Evolutionary conservation across 2,113 vertebrate species (phyloP).

Genomic region (Xiphophorus hellerii): DNA sequence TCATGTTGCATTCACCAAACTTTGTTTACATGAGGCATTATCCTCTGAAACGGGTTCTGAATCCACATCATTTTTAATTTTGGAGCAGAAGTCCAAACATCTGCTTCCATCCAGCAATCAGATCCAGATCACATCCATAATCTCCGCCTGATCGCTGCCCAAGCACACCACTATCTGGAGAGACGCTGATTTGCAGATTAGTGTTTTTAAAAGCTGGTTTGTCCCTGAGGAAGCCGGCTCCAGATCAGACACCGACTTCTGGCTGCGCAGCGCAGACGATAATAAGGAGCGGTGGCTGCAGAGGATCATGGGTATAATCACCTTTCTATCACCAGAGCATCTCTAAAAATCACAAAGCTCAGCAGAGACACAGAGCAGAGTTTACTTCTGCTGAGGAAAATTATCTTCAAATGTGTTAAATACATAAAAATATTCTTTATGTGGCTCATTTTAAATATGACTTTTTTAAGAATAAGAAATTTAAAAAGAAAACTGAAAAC

Average conservation of each 20-base stretch:
- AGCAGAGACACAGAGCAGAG: slow-evolving; percentile 58
- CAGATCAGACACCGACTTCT: slow-evolving; percentile 45
- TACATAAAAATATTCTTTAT: no score
- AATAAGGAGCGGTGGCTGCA: slow-evolving; percentile 17
- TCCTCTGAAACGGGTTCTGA: neutral
- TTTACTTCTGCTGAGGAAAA: neutral
- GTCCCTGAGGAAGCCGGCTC: slow-evolving; percentile 54
- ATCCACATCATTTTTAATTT: slow-evolving; percentile 39
- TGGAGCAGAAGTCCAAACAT: slow-evolving; percentile 46
- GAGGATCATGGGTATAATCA: slow-evolving; percentile 69
- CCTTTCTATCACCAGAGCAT: slow-evolving; percentile 66
- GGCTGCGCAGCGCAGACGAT: slow-evolving; percentile 13
- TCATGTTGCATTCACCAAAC: neutral
- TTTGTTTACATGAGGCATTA: neutral
- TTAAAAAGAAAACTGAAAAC: no score
- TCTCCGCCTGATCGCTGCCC: slow-evolving; percentile 66
- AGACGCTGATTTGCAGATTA: slow-evolving; percentile 68
- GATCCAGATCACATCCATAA: slow-evolving; percentile 63
- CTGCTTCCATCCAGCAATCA: slow-evolving; percentile 55
- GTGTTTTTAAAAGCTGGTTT: slow-evolving; percentile 71
- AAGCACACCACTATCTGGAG: slow-evolving; percentile 63
- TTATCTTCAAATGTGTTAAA: no score
- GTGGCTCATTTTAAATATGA: no score
- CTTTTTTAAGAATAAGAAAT: no score
- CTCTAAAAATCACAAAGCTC: slow-evolving; percentile 62